Base-by-base conservation (phyloP, 2,888 invertebrate species). In the Monochamus alternatus region DNA sequence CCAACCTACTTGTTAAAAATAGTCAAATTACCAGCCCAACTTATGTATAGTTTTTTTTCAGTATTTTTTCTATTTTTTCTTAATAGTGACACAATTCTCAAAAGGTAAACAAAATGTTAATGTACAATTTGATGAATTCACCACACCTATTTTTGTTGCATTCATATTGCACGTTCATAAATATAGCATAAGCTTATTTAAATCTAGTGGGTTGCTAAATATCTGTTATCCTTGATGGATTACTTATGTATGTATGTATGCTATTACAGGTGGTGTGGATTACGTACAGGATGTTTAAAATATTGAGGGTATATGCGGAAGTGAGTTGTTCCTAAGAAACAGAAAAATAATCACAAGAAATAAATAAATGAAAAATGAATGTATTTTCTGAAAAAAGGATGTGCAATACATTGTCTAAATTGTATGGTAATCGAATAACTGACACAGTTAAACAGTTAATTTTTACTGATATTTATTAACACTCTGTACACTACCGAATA, bases 91-190 rank as follows among this genome's bases (percentile, higher is more conserved):
- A 63, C 43, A 63, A n/a, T 63, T 63, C 22, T 32, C 14, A 14
- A 43, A 14, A 63, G 14, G 38, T 43, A 43, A 63, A 63, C 43
- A 63, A 63, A 63, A 38, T 63, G 38, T 63, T 63, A 38, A 63
- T 63, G 38, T 38, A 43, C 38, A 9, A 22, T 63, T 43, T 63
- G 62, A 43, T 63, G 62, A 14, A 63, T 63, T 63, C 43, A 14
- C 43, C 62, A 43, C 62, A 14, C 62, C 62, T 43, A 43, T 63
- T 38, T n/a, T 43, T 63, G 62, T 43, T 63, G 8, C 43, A 43
- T n/a, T 8, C 14, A 43, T 63, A 43, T 7, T 38, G 38, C 9
- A 63, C 38, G 38, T 14, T 63, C 43, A 43, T 63, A 38, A 63
- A 43, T 62, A 38, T 8, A 5, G 3, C 9, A 38, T 43, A 43